Evolutionary conservation across 2,113 vertebrate species (phyloP).

Genomic region (Megaleporinus macrocephalus): DNA sequence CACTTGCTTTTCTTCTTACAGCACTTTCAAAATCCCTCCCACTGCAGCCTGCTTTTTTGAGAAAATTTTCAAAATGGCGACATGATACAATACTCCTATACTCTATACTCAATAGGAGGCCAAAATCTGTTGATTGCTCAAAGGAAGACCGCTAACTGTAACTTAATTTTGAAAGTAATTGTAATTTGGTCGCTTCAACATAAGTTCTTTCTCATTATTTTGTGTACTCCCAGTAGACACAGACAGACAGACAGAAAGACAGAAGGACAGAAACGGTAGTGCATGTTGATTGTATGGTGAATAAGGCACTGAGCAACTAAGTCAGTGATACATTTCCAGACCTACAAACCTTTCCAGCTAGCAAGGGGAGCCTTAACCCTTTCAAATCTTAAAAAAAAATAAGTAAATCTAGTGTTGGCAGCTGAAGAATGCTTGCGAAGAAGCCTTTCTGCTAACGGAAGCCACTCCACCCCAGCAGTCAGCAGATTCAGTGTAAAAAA

Average conservation of each 20-base stretch:
- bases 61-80: no score
- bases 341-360: conserved; percentile 25
- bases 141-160: neutral
- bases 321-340: conserved; percentile 33
- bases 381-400: neutral
- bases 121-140: neutral
- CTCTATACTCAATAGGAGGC: no score
- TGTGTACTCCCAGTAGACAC: neutral
- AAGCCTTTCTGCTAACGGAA: no score
- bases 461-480: no score
- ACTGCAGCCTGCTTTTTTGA: no score
- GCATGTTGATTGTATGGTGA: neutral
- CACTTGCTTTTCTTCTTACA: no score
- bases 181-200: neutral
- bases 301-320: conserved; percentile 40
- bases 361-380: conserved; percentile 47
- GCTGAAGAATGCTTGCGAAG: no score
- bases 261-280: neutral
- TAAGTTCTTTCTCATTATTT: conserved; percentile 2
- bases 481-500: conserved; percentile 11
- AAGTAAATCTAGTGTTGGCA: neutral
- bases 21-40: no score
- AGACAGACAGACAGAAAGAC: neutral
- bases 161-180: neutral
- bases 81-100: no score